These are phyloP conservation scores for Drosophila limbata DNA, from an alignment of 2,888 invertebrate species.

Conservation along the genomic window DNA sequence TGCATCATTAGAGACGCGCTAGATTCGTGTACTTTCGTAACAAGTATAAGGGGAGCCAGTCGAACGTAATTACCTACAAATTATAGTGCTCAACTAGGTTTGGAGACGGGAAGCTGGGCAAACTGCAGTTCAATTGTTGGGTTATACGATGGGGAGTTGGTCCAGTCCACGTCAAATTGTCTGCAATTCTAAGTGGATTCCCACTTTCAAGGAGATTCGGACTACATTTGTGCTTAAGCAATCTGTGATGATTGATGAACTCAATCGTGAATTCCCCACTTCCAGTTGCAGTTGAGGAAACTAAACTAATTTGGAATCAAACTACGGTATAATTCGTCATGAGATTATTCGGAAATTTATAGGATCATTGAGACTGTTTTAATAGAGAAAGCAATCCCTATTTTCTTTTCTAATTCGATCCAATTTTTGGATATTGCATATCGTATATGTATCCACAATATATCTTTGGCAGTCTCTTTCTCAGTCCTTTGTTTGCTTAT, in stretches of 20 bases:
- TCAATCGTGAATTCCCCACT: conserved; percentile 16
- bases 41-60: conserved; percentile 2
- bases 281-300: background rate
- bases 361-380: background rate
- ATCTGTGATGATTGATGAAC: conserved; percentile 17
- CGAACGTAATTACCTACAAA: conserved; percentile 66
- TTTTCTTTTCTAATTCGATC: background rate
- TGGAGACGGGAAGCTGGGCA: conserved; percentile 47
- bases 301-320: background rate
- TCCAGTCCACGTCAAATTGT: conserved; percentile 54
- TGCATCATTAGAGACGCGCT: conserved; percentile 78
- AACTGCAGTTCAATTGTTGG: conserved; percentile 63
- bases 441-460: background rate
- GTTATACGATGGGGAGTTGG: conserved; percentile 40
- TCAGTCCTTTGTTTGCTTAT: conserved; percentile 42
- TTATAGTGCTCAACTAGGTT: conserved; percentile 65
- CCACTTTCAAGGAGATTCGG: conserved; percentile 5
- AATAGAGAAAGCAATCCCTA: background rate
- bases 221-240: conserved; percentile 11
- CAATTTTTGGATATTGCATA: background rate
- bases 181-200: conserved; percentile 33
- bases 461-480: conserved; percentile 15
- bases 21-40: conserved; percentile 53
- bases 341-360: background rate
- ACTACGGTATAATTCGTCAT: background rate